Conservation (phyloP, 2,113 vertebrate species). For the Labeo catla region DNA sequence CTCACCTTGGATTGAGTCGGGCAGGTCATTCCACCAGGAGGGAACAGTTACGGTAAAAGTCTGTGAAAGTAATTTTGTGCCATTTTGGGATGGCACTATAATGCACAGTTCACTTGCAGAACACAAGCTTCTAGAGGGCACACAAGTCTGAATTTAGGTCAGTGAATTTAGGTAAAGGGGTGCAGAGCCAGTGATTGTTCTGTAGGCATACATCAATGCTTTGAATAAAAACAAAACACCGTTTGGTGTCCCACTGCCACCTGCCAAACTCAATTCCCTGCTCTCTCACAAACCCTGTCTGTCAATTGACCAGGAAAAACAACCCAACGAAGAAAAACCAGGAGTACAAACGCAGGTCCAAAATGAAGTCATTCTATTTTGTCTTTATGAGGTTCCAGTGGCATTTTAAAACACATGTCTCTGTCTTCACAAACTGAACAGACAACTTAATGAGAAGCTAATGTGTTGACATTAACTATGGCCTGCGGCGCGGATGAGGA, state of each 20-base stretch:
- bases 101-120: no score
- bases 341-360: not conserved
- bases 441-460: constrained; percentile 19
- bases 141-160: no score
- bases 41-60: no score
- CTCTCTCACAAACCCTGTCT: not conserved
- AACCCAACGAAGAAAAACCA: not conserved
- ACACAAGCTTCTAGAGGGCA: no score
- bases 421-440: constrained; percentile 4
- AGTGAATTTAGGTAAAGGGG: no score
- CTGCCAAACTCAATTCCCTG: not conserved
- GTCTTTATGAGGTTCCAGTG: constrained; percentile 25
- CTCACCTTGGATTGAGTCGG: no score
- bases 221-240: not conserved
- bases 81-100: no score
- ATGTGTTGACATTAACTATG: constrained; percentile 21
- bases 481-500: not conserved
- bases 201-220: no score
- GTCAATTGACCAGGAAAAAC: constrained; percentile 7
- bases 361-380: constrained; percentile 12
- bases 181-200: no score
- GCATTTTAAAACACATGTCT: constrained; percentile 34
- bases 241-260: not conserved
- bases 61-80: no score
- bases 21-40: no score